A percentile compares a stretch with the other conserved stretches of the same genome.
Evolutionary conservation across 1,140 invertebrate genomes (phyloP).

Genomic region (Panulirus ornatus): DNA sequence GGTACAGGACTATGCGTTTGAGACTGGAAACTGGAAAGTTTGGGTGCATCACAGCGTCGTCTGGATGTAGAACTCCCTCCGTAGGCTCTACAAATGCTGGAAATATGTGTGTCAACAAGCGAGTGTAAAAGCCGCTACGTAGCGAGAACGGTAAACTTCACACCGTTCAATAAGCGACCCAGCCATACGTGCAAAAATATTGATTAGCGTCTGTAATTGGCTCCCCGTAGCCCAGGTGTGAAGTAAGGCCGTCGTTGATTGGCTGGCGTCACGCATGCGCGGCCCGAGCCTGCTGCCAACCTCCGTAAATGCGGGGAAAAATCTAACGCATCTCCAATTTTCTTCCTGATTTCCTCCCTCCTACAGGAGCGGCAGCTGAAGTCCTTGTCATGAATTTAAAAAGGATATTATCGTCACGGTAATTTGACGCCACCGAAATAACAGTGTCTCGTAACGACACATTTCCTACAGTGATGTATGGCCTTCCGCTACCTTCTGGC

Average conservation of each 20-base stretch:
- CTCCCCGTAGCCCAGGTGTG: conserved; percentile 63
- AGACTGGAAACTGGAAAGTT: too few species aligned
- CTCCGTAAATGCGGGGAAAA: conserved; percentile 35
- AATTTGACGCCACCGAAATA: conserved; percentile 30
- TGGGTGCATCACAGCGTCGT: too few species aligned
- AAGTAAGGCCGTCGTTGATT: conserved; percentile 60
- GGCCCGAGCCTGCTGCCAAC: neutral
- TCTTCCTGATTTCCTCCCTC: conserved; percentile 56
- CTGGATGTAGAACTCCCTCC: too few species aligned
- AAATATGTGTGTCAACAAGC: neutral
- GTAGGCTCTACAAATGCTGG: neutral
- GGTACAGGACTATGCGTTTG: too few species aligned
- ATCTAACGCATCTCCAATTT: conserved; percentile 52
- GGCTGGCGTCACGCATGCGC: conserved; percentile 44
- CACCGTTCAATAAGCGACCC: conserved; percentile 61
- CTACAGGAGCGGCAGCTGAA: conserved; percentile 21
- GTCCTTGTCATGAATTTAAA: conserved; percentile 57
- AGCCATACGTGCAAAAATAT: conserved; percentile 69
- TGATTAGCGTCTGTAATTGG: conserved; percentile 68
- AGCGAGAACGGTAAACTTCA: neutral
- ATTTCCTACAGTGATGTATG: too few species aligned
- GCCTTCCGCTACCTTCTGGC: too few species aligned
- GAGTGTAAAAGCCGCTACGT: neutral
- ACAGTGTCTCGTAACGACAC: neutral
- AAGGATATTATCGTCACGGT: conserved; percentile 49